Evolutionary conservation across 2,888 invertebrate genomes (phyloP).

Genomic region (Microctonus hyperodae): DNA sequence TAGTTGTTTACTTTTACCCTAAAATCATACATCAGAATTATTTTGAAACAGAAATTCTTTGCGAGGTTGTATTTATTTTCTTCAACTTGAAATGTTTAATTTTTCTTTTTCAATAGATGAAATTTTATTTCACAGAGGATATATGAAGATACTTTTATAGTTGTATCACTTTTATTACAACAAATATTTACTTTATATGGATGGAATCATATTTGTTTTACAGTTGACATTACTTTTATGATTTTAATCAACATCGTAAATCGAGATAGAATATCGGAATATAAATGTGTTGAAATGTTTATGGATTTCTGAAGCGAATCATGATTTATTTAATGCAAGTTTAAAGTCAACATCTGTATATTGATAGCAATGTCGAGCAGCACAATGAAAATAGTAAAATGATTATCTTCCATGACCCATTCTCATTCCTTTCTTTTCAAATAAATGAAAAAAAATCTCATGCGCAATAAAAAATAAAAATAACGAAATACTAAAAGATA

Average conservation of each 20-base stretch:
- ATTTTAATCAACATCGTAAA: background rate
- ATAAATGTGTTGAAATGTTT: background rate
- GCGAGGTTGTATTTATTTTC: background rate
- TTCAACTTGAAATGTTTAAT: background rate
- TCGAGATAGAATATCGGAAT: background rate
- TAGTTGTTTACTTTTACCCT: background rate
- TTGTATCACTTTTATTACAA: background rate
- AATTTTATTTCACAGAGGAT: background rate
- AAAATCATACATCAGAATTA: background rate
- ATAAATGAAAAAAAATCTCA: too few relatives aligned
- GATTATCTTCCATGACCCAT: background rate
- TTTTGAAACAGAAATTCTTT: background rate
- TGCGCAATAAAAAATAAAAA: background rate
- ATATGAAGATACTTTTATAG: background rate
- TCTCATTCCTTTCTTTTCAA: background rate
- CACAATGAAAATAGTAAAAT: background rate
- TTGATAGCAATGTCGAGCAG: too few relatives aligned
- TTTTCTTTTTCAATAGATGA: background rate
- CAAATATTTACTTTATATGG: background rate
- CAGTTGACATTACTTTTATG: conserved; percentile 5
- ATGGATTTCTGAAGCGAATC: background rate
- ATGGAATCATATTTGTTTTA: background rate
- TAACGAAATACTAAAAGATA: background rate
- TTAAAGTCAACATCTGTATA: background rate
- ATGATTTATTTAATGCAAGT: background rate